Base-by-base conservation (phyloP, 2,113 vertebrate species). In the Hyperopisus bebe region DNA sequence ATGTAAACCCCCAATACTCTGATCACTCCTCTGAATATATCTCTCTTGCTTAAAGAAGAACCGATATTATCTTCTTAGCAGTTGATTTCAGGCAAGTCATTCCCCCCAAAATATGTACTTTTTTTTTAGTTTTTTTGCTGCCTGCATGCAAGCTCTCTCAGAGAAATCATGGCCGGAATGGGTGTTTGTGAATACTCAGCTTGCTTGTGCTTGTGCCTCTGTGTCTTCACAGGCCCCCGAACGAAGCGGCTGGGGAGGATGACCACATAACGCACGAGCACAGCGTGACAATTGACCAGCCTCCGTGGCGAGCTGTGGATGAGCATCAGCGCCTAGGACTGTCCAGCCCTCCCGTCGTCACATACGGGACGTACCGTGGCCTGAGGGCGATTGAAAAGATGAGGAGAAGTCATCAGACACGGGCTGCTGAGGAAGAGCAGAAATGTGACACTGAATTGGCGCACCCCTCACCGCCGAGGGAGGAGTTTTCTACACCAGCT, bases 321-420 rank as follows among this genome's bases (percentile, higher is more conserved):
- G 88, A 93, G 35, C 82, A 13, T n/a, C 90, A 89, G 51, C 89
- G 66, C 10, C 90, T 77, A 46, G 91, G 89, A 7, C 89, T 93
- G 6, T 84, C 92, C 77, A 89, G 91, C 84, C 92, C 92, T 10
- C 91, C 93, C 21, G 90, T 91, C 70, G 89, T 94, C 58, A 94
- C 93, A 0, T 91, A 93, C 74, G 92, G 91, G 86, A 94, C 91
- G 0, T 93, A 93, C 87, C 89, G 91, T 42, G 93, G 92, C 58
- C 82, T 89, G 86, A 92, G 89, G 87, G 89, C 91, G 35, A 86
- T 89, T 9, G 89, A 82, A 47, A 94, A 87, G 90, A 91, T 91
- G 91, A 92, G 74, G 92, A 92, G 87, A 55, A 92, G 90, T 66
- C 90, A 90, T 85, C 62, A 50, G 35, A 66, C 85, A 4, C 83